These are phyloP conservation scores for Coenonympha arcania DNA, from an alignment of 2,888 invertebrate genomes.

Conservation along the genomic window DNA sequence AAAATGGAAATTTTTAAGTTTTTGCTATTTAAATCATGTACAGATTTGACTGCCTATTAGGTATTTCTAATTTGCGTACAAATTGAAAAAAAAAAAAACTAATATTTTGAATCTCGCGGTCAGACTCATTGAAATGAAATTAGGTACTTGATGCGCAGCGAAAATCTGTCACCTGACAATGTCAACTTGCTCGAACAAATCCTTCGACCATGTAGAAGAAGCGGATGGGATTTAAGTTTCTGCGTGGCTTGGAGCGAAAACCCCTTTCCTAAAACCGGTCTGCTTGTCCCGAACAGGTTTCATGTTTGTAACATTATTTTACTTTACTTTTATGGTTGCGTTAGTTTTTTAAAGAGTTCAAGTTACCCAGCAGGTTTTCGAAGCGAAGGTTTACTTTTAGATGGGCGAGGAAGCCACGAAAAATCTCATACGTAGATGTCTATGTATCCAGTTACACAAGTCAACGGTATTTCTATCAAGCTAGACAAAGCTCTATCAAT, in stretches of 20 bases:
- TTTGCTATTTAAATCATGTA: no score
- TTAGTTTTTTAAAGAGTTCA: constrained; percentile 22
- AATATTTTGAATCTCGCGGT: no score
- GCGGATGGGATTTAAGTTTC: constrained; percentile 5
- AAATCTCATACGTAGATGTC: neutral
- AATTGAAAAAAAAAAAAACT: no score
- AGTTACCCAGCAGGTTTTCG: constrained; percentile 19
- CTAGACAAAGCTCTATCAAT: no score
- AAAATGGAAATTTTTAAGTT: no score
- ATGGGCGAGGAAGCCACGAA: constrained; percentile 6
- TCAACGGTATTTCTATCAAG: no score
- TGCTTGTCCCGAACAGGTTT: constrained; percentile 20
- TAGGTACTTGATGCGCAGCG: no score
- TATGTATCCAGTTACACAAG: neutral
- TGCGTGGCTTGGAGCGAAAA: constrained; percentile 22
- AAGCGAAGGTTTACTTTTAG: neutral
- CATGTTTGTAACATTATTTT: constrained; percentile 24
- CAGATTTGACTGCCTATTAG: no score
- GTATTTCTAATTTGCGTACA: no score
- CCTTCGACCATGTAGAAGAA: neutral
- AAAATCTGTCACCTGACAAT: neutral
- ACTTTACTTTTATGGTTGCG: constrained; percentile 23
- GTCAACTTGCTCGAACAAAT: neutral
- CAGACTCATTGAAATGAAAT: no score
- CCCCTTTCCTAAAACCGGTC: constrained; percentile 28